Evolutionary conservation across 2,888 invertebrate genomes (phyloP), one percentile per base, ranked within the genome.

Genomic region (Gnatocerus cornutus): DNA sequence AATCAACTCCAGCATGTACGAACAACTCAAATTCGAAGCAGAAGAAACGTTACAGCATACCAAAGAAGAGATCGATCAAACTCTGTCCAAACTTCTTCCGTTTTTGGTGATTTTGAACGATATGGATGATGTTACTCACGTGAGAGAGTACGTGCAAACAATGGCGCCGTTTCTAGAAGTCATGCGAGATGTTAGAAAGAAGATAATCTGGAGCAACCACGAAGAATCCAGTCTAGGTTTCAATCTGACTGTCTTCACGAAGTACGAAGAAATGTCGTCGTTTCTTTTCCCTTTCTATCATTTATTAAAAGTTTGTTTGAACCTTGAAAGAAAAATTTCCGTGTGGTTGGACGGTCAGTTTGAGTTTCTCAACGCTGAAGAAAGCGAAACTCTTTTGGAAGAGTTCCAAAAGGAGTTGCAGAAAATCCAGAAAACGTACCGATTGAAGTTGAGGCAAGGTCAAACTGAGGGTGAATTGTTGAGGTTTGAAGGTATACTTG

Each of bases 311-410:
- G 84, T 88, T 6, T 90, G 91, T 65, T 86, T 89, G 72, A 88
- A 89, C 79, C 96, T 97, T 94, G 90, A 92, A 82, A 89, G 94
- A 56, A 91, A 92, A 77, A 91, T 92, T 79, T 92, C 90, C 76
- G 93, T 95, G 6, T 98, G 97, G 95, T 90, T 96, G 89, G 95
- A 97, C 83, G 98, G 98, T 0, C 92, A 94, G 0, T 98, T 98
- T 84, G 92, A 95, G 82, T 94, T 94, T 80, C 86, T 97, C 72
- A 91, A 94, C 78, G 91, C 92, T 3, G 87, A 89, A 63, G 87
- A 89, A 75, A 93, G 97, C 61, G 97, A 97, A 83, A 86, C 86
- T 64, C 92, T 92, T 73, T 91, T 95, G 0, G 95, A 94, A 55
- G 92, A 92, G 77, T 94, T 90, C 78, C 90, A 90, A 63, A 92